A percentile compares a stretch with the other conserved stretches of the same genome.
phyloP scores from a whole-genome alignment of 2,797 vertebrate genomes.

The Pseudomugil gertrudae region DNA sequence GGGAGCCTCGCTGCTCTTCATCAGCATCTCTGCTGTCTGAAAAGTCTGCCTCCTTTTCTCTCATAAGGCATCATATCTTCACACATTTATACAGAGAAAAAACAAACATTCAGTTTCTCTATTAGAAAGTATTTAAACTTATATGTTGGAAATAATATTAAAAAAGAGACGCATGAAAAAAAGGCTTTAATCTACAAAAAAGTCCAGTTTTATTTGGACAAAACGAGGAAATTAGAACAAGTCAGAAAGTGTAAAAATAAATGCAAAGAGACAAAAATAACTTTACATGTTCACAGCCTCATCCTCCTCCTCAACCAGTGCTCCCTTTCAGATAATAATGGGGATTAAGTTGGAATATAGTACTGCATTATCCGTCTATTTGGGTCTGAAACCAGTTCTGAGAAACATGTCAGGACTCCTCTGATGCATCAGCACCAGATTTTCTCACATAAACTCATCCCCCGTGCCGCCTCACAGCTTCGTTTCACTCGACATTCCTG shows the following conservation, averaged over 20 bases:
- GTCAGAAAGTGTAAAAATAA: neutral
- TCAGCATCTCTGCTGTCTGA: conserved; percentile 47
- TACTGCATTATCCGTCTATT: too few relatives aligned
- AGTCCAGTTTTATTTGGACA: neutral
- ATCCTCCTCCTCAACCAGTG: neutral
- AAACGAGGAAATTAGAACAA: conserved; percentile 1
- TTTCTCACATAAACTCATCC: too few relatives aligned
- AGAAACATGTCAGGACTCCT: neutral
- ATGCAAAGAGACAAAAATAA: too few relatives aligned
- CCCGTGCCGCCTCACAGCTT: neutral
- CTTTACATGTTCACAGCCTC: too few relatives aligned
- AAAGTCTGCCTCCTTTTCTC: conserved; percentile 26
- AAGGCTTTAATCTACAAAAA: too few relatives aligned
- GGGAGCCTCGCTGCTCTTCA: conserved; percentile 57
- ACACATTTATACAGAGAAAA: neutral
- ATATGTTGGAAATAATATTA: neutral
- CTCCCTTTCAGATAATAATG: too few relatives aligned
- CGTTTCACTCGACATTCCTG: neutral
- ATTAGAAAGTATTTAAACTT: conserved; percentile 4
- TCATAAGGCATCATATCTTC: conserved; percentile 20
- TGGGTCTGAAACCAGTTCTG: neutral
- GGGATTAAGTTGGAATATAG: too few relatives aligned
- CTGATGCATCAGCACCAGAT: neutral
- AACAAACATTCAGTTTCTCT: neutral
- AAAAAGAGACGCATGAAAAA: neutral